phyloP scores from a whole-genome alignment of 2,888 invertebrate species.

The Agrotis segetum region DNA sequence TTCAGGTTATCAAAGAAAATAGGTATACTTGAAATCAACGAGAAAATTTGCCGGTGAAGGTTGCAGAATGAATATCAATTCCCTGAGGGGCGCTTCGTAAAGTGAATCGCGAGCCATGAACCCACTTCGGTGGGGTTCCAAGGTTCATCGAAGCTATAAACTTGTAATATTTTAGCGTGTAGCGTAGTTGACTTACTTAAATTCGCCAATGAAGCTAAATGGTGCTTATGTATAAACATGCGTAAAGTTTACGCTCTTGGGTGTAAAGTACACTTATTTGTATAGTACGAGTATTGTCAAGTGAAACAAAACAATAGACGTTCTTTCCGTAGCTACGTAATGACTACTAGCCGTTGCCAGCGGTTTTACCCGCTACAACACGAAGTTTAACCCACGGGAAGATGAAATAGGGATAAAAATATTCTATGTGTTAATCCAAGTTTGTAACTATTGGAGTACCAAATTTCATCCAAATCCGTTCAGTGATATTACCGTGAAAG shows the following conservation, averaged over 20 bases:
- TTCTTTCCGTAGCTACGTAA: too few species aligned
- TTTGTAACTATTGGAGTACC: too few species aligned
- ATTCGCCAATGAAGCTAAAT: constrained; percentile 23
- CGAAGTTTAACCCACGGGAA: too few species aligned
- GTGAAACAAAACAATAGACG: too few species aligned
- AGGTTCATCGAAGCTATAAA: constrained; percentile 53
- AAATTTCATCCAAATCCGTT: too few species aligned
- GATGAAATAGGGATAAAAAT: too few species aligned
- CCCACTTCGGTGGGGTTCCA: constrained; percentile 50
- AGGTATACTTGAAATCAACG: constrained; percentile 47
- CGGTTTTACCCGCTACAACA: too few species aligned
- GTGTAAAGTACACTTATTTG: too few species aligned
- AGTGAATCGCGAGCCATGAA: constrained; percentile 60
- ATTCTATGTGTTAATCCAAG: too few species aligned
- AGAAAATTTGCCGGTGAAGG: constrained; percentile 56
- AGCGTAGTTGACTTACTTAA: constrained; percentile 18
- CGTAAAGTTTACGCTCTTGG: neutral
- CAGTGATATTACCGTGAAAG: too few species aligned
- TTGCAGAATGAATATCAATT: constrained; percentile 65
- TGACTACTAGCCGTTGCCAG: too few species aligned
- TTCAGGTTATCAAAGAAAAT: constrained; percentile 51
- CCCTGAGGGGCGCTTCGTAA: constrained; percentile 53
- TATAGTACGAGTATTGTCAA: too few species aligned
- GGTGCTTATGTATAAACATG: constrained; percentile 4
- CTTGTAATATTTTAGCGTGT: constrained; percentile 48